These are phyloP conservation scores for Kobus ellipsiprymnus DNA, from an alignment of 2,113 vertebrate genomes.

Conservation along the genomic window DNA sequence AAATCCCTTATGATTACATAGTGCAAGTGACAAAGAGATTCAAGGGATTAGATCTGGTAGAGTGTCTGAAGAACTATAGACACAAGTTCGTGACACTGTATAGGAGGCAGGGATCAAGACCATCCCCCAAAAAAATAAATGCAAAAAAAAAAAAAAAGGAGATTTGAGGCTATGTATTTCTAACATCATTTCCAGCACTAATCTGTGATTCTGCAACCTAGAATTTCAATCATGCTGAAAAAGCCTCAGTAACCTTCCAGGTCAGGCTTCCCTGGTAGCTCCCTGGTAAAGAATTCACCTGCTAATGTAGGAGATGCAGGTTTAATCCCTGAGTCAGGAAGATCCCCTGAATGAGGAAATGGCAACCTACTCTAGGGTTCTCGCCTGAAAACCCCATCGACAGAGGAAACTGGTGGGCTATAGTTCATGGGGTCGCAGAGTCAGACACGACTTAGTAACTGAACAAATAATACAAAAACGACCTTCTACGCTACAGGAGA, in stretches of 20 bases:
- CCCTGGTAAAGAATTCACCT: neutral
- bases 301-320: neutral
- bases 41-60: neutral
- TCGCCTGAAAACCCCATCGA: rapidly evolving
- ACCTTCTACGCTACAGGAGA: neutral
- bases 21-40: neutral
- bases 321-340: neutral
- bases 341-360: neutral
- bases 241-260: neutral
- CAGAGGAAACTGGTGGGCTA: neutral
- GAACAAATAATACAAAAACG: neutral
- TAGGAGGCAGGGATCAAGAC: neutral
- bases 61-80: neutral
- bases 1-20: neutral
- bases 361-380: neutral
- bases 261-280: neutral
- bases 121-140: neutral
- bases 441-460: neutral
- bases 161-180: neutral
- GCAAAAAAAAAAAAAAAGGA: neutral
- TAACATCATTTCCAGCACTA: neutral
- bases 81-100: rapidly evolving
- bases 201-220: neutral
- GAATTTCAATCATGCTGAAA: neutral
- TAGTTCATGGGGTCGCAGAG: neutral